Evolutionary conservation across 2,888 invertebrate species (phyloP), one percentile per base, ranked within the genome.

Genomic region (Agrotis clavis): DNA sequence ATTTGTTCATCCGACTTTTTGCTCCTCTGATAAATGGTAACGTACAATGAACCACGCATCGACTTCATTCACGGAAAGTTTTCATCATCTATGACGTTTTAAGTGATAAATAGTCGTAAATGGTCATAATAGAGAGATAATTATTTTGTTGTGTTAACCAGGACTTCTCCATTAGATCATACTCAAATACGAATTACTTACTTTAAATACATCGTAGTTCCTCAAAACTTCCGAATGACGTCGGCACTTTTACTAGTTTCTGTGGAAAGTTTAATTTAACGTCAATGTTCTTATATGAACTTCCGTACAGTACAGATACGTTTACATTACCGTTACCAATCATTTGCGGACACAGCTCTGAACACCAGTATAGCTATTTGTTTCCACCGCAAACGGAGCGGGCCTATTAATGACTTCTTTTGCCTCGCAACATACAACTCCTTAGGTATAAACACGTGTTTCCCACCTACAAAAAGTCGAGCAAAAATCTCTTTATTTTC

Each of bases 51-150:
- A 75, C 78, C 41, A 56, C 14, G 4, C 35, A 48, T 47, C 54
- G 57, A 73, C 67, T 77, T 70, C 65, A 74, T 81, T 70, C 63
- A 73, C 70, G 80, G 79, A 86, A 85, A 74, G 14, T 76, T 83
- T 72, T 48, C 53, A 63, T 57, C 41, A 18, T 4, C 3, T 19
- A 13, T 73, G 77, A 79, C 74, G 82, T 64, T 19, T 45, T 70
- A 18, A 1, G 30, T 35, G 67, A 53, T 68, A 73, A 82, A 54
- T 54, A 51, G 53, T 30, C 35, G 45, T 66, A 63, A 82, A 56
- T 56, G 50, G 57, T 51, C 30, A 54, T 66, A 73, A 76, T 65
- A 48, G 30, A 54, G 11, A 25, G 83, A 64, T 83, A 83, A 82
- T 79, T n/a, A n/a, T n/a, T n/a, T 68, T 61, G 56, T 61, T 70